Evolutionary conservation across 92 coral and sea anemone genomes (phyloP).

Genomic region (Epizoanthus scotinus): DNA sequence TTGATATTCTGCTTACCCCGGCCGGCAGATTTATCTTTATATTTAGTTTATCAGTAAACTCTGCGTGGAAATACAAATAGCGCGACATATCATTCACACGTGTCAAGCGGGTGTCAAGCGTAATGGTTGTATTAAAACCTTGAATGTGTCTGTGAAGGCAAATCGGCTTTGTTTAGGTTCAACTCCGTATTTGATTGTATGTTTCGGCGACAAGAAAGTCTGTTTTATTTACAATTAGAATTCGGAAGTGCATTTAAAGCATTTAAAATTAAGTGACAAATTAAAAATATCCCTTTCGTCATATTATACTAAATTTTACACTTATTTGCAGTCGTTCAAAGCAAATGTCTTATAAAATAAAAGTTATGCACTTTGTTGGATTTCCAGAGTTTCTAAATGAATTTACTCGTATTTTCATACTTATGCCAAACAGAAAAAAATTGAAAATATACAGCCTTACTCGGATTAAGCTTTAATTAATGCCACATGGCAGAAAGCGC

Average conservation of each 20-base stretch:
- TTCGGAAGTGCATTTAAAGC: neutral
- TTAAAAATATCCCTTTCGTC: too few species aligned
- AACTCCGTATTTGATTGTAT: neutral
- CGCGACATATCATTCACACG: conserved; percentile 1
- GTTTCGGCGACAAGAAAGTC: neutral
- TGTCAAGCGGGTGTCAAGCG: conserved; percentile 7
- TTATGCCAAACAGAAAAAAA: neutral
- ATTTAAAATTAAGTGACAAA: neutral
- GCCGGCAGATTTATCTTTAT: conserved; percentile 3
- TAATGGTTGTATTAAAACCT: neutral
- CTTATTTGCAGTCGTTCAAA: neutral
- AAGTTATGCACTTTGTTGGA: neutral
- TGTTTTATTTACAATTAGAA: neutral
- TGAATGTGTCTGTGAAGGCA: neutral
- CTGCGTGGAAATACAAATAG: neutral
- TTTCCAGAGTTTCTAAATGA: neutral
- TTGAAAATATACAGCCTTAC: too few species aligned
- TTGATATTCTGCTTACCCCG: too few species aligned
- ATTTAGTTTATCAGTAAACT: conserved; percentile 2
- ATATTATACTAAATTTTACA: too few species aligned
- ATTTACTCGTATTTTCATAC: neutral
- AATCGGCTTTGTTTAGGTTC: neutral
- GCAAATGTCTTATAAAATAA: neutral
- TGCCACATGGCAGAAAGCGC: conserved; percentile 42
- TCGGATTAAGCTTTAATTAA: conserved; percentile 8